These are phyloP conservation scores for Buathra laborator DNA, from an alignment of 2,888 invertebrate genomes.

Conservation along the genomic window DNA sequence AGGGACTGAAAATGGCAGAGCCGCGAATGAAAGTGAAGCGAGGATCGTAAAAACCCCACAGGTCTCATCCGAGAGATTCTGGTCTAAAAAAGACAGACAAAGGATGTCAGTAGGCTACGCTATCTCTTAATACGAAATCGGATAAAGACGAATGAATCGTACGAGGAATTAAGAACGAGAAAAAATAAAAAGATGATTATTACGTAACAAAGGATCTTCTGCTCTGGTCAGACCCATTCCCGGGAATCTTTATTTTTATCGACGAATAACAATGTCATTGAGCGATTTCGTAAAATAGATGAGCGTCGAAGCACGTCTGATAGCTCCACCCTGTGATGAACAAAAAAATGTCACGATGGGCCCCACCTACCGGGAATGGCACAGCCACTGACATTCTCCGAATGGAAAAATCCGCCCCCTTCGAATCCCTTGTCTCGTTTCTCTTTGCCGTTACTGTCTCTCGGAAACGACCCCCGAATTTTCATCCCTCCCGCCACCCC, in stretches of 20 bases:
- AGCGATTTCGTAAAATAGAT: neutral
- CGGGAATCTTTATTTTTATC: slow-evolving; percentile 1
- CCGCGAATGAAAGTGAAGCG: neutral
- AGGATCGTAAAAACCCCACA: slow-evolving; percentile 10
- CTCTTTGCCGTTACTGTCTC: slow-evolving; percentile 14
- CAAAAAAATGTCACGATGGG: slow-evolving; percentile 31
- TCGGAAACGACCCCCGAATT: slow-evolving; percentile 17
- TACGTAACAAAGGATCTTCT: neutral
- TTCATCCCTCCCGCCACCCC: neutral
- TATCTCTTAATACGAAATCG: slow-evolving; percentile 13
- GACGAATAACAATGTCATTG: neutral
- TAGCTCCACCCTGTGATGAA: slow-evolving; percentile 16
- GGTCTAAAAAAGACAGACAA: neutral
- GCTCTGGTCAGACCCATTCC: neutral
- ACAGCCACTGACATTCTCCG: slow-evolving; percentile 58
- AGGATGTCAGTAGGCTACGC: neutral
- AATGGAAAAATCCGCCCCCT: slow-evolving; percentile 51
- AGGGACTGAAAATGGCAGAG: slow-evolving; percentile 11
- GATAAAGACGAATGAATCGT: neutral
- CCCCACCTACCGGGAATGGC: slow-evolving; percentile 27
- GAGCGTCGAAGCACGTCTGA: neutral
- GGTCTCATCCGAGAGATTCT: slow-evolving; percentile 19
- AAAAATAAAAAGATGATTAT: neutral
- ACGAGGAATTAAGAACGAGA: neutral
- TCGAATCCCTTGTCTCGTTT: neutral